Conservation (phyloP, 64 coral and sea anemone species). For the Montipora capricornis region DNA sequence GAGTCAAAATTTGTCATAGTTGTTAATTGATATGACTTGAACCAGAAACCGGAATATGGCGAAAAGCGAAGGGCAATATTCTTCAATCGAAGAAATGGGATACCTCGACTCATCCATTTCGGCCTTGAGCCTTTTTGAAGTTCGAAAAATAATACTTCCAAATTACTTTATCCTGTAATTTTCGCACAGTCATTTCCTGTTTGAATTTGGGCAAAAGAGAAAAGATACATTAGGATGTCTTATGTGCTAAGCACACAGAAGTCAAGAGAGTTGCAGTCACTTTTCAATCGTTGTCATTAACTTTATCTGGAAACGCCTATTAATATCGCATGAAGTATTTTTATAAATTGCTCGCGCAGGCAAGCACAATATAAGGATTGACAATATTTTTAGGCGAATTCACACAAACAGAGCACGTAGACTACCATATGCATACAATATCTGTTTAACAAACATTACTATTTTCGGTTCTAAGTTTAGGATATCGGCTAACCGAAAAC, state of each 20-base stretch:
- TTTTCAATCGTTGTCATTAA: not conserved
- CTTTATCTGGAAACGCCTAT: not conserved
- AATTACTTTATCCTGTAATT: constrained; percentile 51
- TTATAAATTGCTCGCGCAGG: not conserved
- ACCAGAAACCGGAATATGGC: not conserved
- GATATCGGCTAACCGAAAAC: not conserved
- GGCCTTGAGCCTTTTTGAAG: constrained; percentile 1
- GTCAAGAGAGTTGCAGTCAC: not conserved
- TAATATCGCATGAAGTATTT: not conserved
- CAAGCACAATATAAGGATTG: not conserved
- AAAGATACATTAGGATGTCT: not conserved
- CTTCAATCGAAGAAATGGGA: constrained; percentile 7
- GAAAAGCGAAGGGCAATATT: not conserved
- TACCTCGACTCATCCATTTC: not conserved
- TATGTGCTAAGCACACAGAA: not conserved
- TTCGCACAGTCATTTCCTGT: constrained; percentile 15
- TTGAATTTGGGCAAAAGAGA: not conserved
- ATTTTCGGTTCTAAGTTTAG: not conserved
- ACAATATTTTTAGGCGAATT: not conserved
- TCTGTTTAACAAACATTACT: constrained; percentile 28
- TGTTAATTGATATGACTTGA: constrained; percentile 1
- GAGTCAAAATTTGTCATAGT: not conserved
- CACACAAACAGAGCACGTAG: not conserved
- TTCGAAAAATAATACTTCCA: constrained; percentile 16
- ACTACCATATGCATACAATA: not conserved